These are phyloP conservation scores for Agrypnia vestita DNA, from an alignment of 1,140 invertebrate species.

Conservation along the genomic window DNA sequence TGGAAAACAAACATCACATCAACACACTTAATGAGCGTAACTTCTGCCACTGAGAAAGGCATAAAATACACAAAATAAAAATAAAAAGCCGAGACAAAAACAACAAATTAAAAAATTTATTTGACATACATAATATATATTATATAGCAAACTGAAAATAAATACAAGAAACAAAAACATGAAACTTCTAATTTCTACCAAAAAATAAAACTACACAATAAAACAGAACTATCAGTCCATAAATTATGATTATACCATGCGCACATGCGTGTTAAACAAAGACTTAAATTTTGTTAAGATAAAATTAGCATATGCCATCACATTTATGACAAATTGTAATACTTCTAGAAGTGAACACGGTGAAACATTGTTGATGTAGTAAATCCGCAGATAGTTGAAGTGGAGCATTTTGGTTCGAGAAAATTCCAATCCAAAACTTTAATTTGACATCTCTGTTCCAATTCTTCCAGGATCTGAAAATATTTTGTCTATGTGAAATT, in stretches of 20 bases:
- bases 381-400: too few relatives aligned
- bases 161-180: constrained; percentile 55
- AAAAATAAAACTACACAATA: constrained; percentile 55
- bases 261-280: constrained; percentile 54
- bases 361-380: too few relatives aligned
- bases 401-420: too few relatives aligned
- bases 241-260: constrained; percentile 48
- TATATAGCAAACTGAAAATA: constrained; percentile 53
- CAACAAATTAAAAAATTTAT: constrained; percentile 55
- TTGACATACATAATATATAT: constrained; percentile 58
- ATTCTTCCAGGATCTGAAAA: constrained; percentile 32
- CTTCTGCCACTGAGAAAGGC: constrained; percentile 61
- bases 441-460: too few relatives aligned
- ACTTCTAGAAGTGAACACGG: constrained; percentile 3
- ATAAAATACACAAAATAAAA: constrained; percentile 38
- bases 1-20: constrained; percentile 56
- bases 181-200: constrained; percentile 53
- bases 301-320: constrained; percentile 39
- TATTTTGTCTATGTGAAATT: constrained; percentile 37
- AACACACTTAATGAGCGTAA: constrained; percentile 50
- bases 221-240: constrained; percentile 20
- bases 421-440: too few relatives aligned
- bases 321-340: constrained; percentile 26
- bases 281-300: constrained; percentile 36
- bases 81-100: constrained; percentile 60